phyloP scores from a whole-genome alignment of 2,113 vertebrate species.

The Caretta caretta region DNA sequence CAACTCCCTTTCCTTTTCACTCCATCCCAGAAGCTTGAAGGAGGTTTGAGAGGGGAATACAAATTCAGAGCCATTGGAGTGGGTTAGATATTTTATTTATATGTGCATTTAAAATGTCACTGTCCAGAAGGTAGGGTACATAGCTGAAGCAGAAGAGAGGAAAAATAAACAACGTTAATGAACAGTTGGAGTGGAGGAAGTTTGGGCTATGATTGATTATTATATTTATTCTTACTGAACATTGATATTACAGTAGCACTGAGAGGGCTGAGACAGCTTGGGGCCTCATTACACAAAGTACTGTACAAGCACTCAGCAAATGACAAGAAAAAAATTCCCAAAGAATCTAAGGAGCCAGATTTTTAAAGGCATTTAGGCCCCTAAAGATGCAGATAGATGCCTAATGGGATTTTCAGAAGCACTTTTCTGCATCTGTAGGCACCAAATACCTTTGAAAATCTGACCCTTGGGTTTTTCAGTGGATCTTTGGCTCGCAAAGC shows the following conservation, averaged over 20 bases:
- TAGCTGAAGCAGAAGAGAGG: not conserved
- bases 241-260: not conserved
- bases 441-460: not conserved
- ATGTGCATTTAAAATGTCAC: not conserved
- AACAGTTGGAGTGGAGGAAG: fast-evolving
- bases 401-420: not conserved
- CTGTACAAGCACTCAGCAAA: not conserved
- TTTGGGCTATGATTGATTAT: not conserved
- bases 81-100: constrained; percentile 49
- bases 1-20: not conserved
- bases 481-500: not conserved
- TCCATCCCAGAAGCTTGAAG: not conserved
- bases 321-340: not conserved
- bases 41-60: fast-evolving
- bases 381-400: not conserved
- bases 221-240: not conserved
- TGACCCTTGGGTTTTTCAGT: not conserved
- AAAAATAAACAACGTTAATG: not conserved
- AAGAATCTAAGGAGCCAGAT: not conserved
- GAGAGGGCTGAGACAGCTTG: not conserved
- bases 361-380: not conserved
- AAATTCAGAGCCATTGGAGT: not conserved
- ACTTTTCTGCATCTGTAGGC: not conserved
- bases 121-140: constrained; percentile 53
- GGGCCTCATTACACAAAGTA: not conserved